Base-by-base conservation (phyloP, 1,140 invertebrate genomes). In the Trachymyrmex septentrionalis region DNA sequence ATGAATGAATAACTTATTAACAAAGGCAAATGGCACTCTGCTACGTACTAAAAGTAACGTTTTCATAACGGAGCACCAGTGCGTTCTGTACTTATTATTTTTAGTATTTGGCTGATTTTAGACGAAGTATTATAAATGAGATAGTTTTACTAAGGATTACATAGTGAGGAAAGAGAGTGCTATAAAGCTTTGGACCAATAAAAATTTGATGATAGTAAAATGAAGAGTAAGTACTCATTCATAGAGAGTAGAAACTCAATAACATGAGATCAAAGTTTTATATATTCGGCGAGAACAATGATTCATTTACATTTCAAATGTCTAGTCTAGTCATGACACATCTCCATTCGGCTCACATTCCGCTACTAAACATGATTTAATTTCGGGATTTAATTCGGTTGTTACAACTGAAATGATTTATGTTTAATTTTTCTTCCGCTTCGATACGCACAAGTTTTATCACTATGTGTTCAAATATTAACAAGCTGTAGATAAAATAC, bases 311-410 rank as follows among this genome's bases (percentile, higher is more conserved):
- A 81, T 90, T 90, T 86, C 38, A 78, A 48, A 87, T 86, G 55
- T 93, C 92, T 93, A 93, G 55, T 93, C 92, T 93, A 93, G 92
- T 93, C 92, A 92, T 90, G 80, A 77, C 87, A 85, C 87, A 63
- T 88, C 38, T 87, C 63, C 30, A 34, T 34, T 88, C 81, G 30
- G 50, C 53, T 82, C 27, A 24, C 61, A 72, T 90, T 71, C 38
- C 73, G 64, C 73, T 55, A 78, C 7, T 57, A 63, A 76, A 27
- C n/a, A 44, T 44, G 38, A 44, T 64, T 12, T 50, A 72, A 80
- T 66, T 86, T 67, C 10, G 67, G 27, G 2, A 59, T 64, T 87
- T 85, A 84, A 38, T 80, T 80, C n/a, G 4, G 34, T 19, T 61
- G 24, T 85, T 75, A 55, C 50, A 85, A 71, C 53, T 38, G 44